phyloP scores from a whole-genome alignment of 1,140 invertebrate genomes.

The Ephestia elutella region DNA sequence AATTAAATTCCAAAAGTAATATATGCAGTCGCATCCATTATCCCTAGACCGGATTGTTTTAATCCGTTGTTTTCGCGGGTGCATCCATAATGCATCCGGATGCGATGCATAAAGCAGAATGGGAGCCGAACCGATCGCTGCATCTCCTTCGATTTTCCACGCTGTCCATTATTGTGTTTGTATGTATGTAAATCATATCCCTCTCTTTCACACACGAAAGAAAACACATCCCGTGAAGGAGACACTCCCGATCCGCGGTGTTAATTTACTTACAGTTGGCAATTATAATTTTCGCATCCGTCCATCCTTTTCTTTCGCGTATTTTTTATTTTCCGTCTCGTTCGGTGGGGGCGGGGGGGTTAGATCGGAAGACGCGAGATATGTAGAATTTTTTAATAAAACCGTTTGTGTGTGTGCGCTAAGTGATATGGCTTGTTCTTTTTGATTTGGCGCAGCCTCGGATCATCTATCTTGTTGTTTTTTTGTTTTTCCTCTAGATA shows the following conservation, averaged over 20 bases:
- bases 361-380: conserved; percentile 66
- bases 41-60: conserved; percentile 12
- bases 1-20: conserved; percentile 4
- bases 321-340: conserved; percentile 55
- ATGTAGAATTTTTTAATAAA: conserved; percentile 74
- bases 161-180: conserved; percentile 60
- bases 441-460: conserved; percentile 60
- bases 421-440: conserved; percentile 73
- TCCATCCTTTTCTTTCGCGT: conserved; percentile 52
- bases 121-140: conserved; percentile 54
- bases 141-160: conserved; percentile 56
- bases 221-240: conserved; percentile 24
- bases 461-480: conserved; percentile 64
- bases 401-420: conserved; percentile 65
- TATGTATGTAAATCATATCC: conserved; percentile 63
- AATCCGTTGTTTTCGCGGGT: conserved; percentile 1
- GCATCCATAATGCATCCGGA: conserved; percentile 28
- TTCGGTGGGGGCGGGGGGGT: conserved; percentile 40
- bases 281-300: conserved; percentile 71
- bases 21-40: conserved; percentile 12
- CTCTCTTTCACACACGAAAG: conserved; percentile 36
- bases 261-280: conserved; percentile 73
- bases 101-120: conserved; percentile 53
- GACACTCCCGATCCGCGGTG: conserved; percentile 54
- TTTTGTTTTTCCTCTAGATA: conserved; percentile 48